Evolutionary conservation across 2,113 vertebrate genomes (phyloP).

Genomic region (Crotalus tigris): DNA sequence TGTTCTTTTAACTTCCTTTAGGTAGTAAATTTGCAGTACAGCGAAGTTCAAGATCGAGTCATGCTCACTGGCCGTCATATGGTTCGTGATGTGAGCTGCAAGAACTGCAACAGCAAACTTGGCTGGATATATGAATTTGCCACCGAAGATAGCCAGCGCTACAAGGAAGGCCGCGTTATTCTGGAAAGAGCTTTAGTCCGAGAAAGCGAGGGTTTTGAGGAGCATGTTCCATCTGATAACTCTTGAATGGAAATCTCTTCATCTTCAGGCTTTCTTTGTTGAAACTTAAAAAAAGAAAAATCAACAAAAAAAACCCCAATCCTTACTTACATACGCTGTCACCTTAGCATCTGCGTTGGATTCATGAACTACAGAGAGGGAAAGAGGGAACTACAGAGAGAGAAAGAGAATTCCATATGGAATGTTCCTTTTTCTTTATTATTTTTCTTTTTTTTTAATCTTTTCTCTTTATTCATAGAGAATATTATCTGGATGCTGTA

Average conservation of each 20-base stretch:
- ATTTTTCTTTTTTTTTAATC: slow-evolving; percentile 47
- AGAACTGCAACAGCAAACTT: slow-evolving; percentile 99
- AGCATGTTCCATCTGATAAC: slow-evolving; percentile 90
- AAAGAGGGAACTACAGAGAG: slow-evolving; percentile 71
- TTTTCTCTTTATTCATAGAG: slow-evolving; percentile 71
- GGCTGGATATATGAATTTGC: slow-evolving; percentile 99
- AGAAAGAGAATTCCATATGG: slow-evolving; percentile 71
- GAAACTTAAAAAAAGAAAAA: slow-evolving; percentile 63
- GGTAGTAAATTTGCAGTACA: slow-evolving; percentile 98
- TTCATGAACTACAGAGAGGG: slow-evolving; percentile 71
- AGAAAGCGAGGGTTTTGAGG: slow-evolving; percentile 95
- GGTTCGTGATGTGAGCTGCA: slow-evolving; percentile 98
- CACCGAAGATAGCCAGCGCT: slow-evolving; percentile 97
- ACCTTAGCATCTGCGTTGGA: slow-evolving; percentile 79
- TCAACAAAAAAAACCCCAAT: slow-evolving; percentile 59
- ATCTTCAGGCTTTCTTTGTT: slow-evolving; percentile 63
- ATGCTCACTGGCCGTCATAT: slow-evolving; percentile 98
- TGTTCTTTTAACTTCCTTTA: slow-evolving; percentile 49
- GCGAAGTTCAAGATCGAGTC: slow-evolving; percentile 96
- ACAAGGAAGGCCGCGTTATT: slow-evolving; percentile 97
- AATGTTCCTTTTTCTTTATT: slow-evolving; percentile 63
- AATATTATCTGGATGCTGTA: slow-evolving; percentile 69
- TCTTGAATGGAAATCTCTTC: slow-evolving; percentile 75
- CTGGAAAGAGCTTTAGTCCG: slow-evolving; percentile 93
- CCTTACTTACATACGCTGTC: slow-evolving; percentile 78